A percentile compares a stretch with the other conserved stretches of the same genome.
Evolutionary conservation across 2,888 invertebrate genomes (phyloP).

Genomic region (Hoplodrina blanda): DNA sequence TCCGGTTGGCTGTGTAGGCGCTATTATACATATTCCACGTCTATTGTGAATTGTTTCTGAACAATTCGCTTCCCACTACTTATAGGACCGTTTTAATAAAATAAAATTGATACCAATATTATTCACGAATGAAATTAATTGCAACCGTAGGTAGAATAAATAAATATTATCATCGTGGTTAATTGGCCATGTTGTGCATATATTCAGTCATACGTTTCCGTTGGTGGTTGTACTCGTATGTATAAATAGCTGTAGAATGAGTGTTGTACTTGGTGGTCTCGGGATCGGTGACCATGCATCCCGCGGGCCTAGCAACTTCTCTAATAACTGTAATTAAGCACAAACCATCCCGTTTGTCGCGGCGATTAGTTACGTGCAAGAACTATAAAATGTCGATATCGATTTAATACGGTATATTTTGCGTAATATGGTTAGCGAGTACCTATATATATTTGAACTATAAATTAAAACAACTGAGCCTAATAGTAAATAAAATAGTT

Average conservation of each 20-base stretch:
- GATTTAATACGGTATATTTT: conserved; percentile 25
- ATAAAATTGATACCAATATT: conserved; percentile 53
- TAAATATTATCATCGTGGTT: conserved; percentile 62
- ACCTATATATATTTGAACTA: neutral
- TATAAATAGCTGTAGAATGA: conserved; percentile 73
- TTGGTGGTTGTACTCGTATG: conserved; percentile 48
- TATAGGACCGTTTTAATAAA: conserved; percentile 45
- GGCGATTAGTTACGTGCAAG: conserved; percentile 53
- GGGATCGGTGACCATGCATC: conserved; percentile 77
- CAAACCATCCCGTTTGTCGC: conserved; percentile 76
- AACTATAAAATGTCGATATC: conserved; percentile 54
- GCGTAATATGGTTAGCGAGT: too few species aligned
- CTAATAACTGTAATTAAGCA: conserved; percentile 87
- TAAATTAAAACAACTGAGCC: neutral
- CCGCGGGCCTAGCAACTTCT: conserved; percentile 78
- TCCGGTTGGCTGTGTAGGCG: conserved; percentile 68
- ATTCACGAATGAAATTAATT: conserved; percentile 60
- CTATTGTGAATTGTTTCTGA: conserved; percentile 76
- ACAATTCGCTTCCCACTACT: conserved; percentile 72
- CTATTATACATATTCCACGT: conserved; percentile 72
- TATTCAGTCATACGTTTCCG: conserved; percentile 68
- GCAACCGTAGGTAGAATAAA: conserved; percentile 44
- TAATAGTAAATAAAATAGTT: neutral
- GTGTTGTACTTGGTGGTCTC: conserved; percentile 74
- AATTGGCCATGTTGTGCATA: conserved; percentile 68